Percentiles rank a stretch among this genome's conserved stretches.
phyloP scores from a whole-genome alignment of 2,113 vertebrate species.

The Perca flavescens region DNA sequence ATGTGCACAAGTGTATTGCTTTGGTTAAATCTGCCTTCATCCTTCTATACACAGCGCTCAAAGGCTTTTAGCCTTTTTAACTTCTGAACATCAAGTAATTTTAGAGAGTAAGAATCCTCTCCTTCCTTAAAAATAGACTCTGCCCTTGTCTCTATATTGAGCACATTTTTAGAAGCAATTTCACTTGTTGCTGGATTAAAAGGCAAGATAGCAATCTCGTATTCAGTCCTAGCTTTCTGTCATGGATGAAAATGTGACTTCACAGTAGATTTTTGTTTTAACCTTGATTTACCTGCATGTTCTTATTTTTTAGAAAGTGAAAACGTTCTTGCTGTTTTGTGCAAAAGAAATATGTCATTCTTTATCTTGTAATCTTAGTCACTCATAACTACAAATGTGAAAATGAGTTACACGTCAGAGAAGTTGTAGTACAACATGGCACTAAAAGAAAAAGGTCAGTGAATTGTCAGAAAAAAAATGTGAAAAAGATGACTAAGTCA shows the following conservation, averaged over 20 bases:
- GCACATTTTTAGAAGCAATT: slow-evolving; percentile 66
- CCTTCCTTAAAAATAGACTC: slow-evolving; percentile 67
- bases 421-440: background rate
- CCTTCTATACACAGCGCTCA: slow-evolving; percentile 40
- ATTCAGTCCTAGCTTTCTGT: slow-evolving; percentile 24
- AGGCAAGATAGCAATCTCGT: slow-evolving; percentile 45
- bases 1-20: slow-evolving; percentile 23
- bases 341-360: background rate
- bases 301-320: slow-evolving; percentile 30
- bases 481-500: background rate
- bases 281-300: background rate
- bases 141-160: slow-evolving; percentile 59
- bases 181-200: slow-evolving; percentile 69
- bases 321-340: slow-evolving; percentile 15
- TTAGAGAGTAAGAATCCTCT: slow-evolving; percentile 47
- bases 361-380: background rate
- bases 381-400: slow-evolving; percentile 1
- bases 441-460: background rate
- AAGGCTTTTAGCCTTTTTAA: slow-evolving; percentile 68
- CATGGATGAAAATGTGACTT: slow-evolving; percentile 42
- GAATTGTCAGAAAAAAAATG: slow-evolving; percentile 5
- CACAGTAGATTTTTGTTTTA: background rate
- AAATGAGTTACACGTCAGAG: slow-evolving; percentile 2
- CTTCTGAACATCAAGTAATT: slow-evolving; percentile 64
- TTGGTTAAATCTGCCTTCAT: slow-evolving; percentile 50